Base-by-base conservation (phyloP, 2,113 vertebrate species). In the Bostrychus sinensis region DNA sequence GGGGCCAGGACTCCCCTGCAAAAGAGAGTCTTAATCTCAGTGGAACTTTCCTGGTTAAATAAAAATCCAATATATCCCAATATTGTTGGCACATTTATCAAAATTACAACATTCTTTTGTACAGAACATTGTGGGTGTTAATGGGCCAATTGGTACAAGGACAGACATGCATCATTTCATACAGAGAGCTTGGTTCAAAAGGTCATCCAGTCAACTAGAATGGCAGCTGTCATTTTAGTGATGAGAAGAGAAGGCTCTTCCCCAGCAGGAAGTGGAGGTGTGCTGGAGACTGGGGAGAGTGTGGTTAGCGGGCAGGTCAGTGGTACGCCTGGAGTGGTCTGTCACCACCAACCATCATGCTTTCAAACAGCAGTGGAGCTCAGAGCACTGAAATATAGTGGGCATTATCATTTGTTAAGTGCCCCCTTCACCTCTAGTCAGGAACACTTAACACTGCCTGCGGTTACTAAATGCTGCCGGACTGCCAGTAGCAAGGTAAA, bases 381-480 rank as follows among this genome's bases (percentile, higher is more conserved):
- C 76, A 38, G 58, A 85, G 79, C 81, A 76, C 75, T 82, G 87
- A 88, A 78, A 88, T 87, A 89, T 89, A 86, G 87, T 83, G 89
- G 91, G 91, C 91, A 92, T 91, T 86, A 91, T 89, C 84, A 89
- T 91, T 92, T 92, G 92, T 92, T 93, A 93, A 93, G 92, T 92
- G 90, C 89, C 89, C n/a, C 81, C 81, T 89, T 86, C 46, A 88
- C 86, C 88, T 89, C 87, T 90, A 91, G 91, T 88, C 90, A 92
- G 88, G 80, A 92, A 90, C 91, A 92, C 91, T 93, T 93, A 92
- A 92, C 90, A 87, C 80, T 79, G 86, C 85, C 88, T 92, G 92
- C 91, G 92, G 92, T 92, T 89, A 86, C 86, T 91, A 89, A 91
- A 87, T 86, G 87, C 87, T 80, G 76, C 81, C 50, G 86, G 88